Conservation (phyloP, 2,888 invertebrate genomes). For the Acanthosoma haemorrhoidale region DNA sequence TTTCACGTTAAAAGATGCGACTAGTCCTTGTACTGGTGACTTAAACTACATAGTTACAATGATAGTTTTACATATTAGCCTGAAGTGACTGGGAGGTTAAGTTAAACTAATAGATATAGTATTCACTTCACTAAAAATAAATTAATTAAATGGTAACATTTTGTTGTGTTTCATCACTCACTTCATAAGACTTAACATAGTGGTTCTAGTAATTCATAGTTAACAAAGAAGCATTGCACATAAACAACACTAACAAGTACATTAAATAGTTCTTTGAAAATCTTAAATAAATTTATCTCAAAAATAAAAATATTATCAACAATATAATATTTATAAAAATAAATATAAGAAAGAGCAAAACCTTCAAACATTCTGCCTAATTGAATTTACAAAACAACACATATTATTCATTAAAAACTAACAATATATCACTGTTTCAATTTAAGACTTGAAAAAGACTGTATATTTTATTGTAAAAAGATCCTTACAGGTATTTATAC, state of each 20-base stretch:
- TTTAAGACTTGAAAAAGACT: conserved; percentile 37
- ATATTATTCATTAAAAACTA: conserved; percentile 37
- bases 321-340: conserved; percentile 40
- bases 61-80: conserved; percentile 20
- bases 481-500: conserved; percentile 22
- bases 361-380: conserved; percentile 39
- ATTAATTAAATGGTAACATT: conserved; percentile 40
- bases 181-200: conserved; percentile 37
- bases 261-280: conserved; percentile 39
- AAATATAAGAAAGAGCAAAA: conserved; percentile 40
- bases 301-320: conserved; percentile 39
- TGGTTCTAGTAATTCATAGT: conserved; percentile 39
- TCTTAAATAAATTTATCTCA: conserved; percentile 39
- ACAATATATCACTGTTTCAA: conserved; percentile 38
- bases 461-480: conserved; percentile 24
- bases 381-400: conserved; percentile 39
- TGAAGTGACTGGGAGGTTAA: conserved; percentile 27
- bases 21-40: conserved; percentile 31
- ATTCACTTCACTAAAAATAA: conserved; percentile 33
- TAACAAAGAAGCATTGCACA: conserved; percentile 40
- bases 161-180: conserved; percentile 38
- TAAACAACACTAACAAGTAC: conserved; percentile 40
- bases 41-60: conserved; percentile 30
- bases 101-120: conserved; percentile 28
- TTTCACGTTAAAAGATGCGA: conserved; percentile 31